These are phyloP conservation scores for Phanerotoma sp. DNA, from an alignment of 2,888 invertebrate species.

Conservation along the genomic window DNA sequence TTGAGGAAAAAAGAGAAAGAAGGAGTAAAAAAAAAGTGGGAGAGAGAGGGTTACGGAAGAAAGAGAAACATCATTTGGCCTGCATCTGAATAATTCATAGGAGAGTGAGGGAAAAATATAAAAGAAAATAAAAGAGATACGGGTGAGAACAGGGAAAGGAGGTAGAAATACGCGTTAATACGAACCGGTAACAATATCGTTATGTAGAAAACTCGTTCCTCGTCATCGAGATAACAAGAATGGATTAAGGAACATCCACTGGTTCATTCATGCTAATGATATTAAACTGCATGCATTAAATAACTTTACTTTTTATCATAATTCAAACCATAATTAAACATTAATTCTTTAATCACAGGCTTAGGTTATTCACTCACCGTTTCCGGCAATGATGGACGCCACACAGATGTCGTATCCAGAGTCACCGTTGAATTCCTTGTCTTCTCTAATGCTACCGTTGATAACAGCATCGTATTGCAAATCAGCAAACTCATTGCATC, in stretches of 20 bases:
- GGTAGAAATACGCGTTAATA: conserved; percentile 33
- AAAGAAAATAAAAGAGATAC: conserved; percentile 10
- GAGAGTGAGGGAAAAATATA: conserved; percentile 22
- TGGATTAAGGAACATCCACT: background rate
- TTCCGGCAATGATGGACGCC: conserved; percentile 87
- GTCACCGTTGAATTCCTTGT: conserved; percentile 79
- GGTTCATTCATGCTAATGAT: conserved; percentile 8
- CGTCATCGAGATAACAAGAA: conserved; percentile 10
- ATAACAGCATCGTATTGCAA: conserved; percentile 78
- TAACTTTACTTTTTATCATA: background rate
- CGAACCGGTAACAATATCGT: conserved; percentile 28
- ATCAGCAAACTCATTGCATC: conserved; percentile 73
- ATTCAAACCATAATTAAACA: conserved; percentile 1
- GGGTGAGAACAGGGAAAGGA: conserved; percentile 16
- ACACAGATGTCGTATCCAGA: conserved; percentile 82
- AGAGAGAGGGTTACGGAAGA: background rate
- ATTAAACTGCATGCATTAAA: background rate
- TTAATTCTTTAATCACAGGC: conserved; percentile 43
- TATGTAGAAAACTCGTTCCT: conserved; percentile 14
- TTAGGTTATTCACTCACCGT: conserved; percentile 78
- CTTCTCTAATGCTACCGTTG: conserved; percentile 79
- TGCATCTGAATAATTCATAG: conserved; percentile 46
- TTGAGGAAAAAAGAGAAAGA: background rate
- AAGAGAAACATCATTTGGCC: conserved; percentile 22
- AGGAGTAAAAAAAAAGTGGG: background rate